Evolutionary conservation across 2,113 vertebrate genomes (phyloP).

Genomic region (Chinchilla lanigera): DNA sequence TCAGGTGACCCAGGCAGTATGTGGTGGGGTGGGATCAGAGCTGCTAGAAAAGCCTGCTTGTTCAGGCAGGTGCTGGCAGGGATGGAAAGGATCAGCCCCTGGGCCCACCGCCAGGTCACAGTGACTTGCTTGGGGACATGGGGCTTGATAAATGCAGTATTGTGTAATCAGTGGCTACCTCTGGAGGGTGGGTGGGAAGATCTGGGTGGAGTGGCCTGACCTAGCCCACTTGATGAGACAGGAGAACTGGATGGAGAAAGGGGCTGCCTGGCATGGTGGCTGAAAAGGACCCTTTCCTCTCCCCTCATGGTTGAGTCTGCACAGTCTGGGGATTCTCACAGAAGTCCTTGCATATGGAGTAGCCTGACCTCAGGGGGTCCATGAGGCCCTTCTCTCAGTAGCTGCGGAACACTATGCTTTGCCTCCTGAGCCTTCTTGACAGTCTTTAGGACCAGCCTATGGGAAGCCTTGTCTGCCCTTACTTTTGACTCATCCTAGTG

Average conservation of each 20-base stretch:
- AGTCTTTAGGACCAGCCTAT: conserved; percentile 82
- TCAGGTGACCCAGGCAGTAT: not conserved
- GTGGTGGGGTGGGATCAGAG: not conserved
- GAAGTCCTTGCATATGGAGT: not conserved
- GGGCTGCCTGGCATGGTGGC: not conserved
- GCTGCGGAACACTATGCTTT: not conserved
- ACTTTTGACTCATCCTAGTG: conserved; percentile 88
- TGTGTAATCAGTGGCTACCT: not conserved
- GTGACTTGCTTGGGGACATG: conserved; percentile 49
- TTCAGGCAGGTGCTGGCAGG: not conserved
- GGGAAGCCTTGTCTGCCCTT: conserved; percentile 84
- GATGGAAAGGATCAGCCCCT: conserved; percentile 51
- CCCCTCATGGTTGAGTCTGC: rapidly evolving
- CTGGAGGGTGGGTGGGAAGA: not conserved
- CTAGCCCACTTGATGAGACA: not conserved
- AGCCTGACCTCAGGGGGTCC: not conserved
- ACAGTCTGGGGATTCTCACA: not conserved
- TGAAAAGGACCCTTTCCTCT: not conserved
- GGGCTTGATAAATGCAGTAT: conserved; percentile 50
- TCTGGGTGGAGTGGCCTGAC: not conserved
- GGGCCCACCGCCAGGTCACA: conserved; percentile 57
- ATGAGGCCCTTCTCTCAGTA: not conserved
- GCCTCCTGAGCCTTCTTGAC: conserved; percentile 74
- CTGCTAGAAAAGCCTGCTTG: not conserved
- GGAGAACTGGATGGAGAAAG: not conserved